phyloP scores from a whole-genome alignment of 2,113 vertebrate species.

The Rhea pennata region DNA sequence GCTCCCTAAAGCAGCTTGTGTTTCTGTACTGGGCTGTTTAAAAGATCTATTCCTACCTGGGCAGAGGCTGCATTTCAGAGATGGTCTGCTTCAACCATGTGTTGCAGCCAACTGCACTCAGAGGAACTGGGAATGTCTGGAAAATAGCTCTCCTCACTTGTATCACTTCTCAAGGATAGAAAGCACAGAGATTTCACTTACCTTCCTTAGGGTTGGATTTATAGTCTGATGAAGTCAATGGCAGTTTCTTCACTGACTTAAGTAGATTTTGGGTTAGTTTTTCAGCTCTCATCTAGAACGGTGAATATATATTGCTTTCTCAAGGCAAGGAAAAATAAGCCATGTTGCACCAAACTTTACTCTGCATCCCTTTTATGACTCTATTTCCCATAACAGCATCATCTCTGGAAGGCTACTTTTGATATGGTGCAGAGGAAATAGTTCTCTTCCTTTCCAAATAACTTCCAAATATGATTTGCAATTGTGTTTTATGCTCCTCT shows the following conservation, averaged over 20 bases:
- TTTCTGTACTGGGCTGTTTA: neutral
- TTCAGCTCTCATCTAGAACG: neutral
- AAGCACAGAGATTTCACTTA: neutral
- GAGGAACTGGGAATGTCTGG: neutral
- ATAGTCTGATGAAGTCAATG: constrained; percentile 10
- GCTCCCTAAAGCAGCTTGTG: neutral
- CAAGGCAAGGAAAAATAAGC: neutral
- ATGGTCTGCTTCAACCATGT: neutral
- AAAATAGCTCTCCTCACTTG: constrained; percentile 4
- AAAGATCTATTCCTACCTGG: neutral
- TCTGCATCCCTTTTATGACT: neutral
- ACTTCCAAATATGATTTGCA: neutral
- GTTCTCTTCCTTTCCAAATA: neutral
- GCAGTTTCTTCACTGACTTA: constrained; percentile 13
- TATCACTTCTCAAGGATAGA: neutral
- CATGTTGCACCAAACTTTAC: neutral
- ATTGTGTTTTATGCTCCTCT: neutral
- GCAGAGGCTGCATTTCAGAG: neutral
- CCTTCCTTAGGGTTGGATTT: constrained; percentile 18
- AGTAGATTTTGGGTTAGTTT: neutral
- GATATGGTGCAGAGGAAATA: neutral
- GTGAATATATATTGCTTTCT: neutral
- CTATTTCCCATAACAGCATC: neutral
- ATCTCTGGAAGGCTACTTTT: neutral
- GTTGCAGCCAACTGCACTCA: neutral